Evolutionary conservation across 2,797 vertebrate species (phyloP), one percentile per base, ranked within the genome.

Genomic region (Betta splendens): DNA sequence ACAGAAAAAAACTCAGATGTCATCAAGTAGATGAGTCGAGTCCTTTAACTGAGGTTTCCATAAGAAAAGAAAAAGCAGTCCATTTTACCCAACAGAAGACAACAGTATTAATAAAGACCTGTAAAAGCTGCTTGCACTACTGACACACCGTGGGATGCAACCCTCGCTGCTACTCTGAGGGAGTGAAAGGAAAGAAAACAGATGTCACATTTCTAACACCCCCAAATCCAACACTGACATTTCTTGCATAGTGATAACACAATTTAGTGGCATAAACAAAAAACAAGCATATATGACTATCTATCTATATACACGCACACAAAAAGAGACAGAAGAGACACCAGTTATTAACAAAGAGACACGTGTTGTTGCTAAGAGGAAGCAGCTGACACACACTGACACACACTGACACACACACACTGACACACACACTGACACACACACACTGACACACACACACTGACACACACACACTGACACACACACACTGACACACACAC

Each of bases 401-500:
- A 68, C 23, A 67, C 35, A 47, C 46, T n/a, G n/a, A 49, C 50
- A 76, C 64, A 83, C 64, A 80, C 57, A 23, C 37, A 57, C 57
- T 78, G 64, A 76, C 59, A 75, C 29, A 7, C 16, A 47, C 26
- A 68, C 23, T 67, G 35, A 47, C 46, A 49, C 50, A 76, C 64
- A 83, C 64, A 80, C 57, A 23, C 37, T 57, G 31, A 76, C 59
- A 75, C 29, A 7, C 16, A 47, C 26, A 68, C 23, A 67, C 35
- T 47, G 46, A 49, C 50, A 76, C 64, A 83, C 64, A 80, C 57
- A 23, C 37, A 57, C 57, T 78, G 64, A n/a, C 31, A 76, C 59
- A 75, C 29, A 7, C 16, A 47, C 26, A 68, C 23, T n/a, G n/a
- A 67, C 35, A 47, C 46, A 49, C 50, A 76, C 64, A 83, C 64